Evolutionary conservation across 2,113 vertebrate species (phyloP), one percentile per base, ranked within the genome.

Genomic region (Amia ocellicauda): DNA sequence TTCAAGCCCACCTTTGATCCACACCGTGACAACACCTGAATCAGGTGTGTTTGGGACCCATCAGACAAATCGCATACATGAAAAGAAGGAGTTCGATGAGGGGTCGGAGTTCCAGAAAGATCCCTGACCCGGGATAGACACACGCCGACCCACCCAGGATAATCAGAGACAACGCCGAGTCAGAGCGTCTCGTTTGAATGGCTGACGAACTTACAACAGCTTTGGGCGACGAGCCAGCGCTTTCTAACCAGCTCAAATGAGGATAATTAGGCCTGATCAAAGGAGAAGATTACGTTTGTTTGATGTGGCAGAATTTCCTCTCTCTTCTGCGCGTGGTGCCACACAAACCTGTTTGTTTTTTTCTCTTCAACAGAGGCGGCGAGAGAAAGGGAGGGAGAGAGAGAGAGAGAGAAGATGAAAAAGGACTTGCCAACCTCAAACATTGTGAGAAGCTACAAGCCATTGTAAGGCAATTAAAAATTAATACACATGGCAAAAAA

Each of bases 191-290:
- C 66, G 80, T 86, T 79, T 75, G 63, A 17, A 59, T 28, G 53
- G 52, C 55, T 62, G 68, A 73, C 31, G 70, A 70, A 65, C 29
- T 31, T 29, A 7, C 43, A 60, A 67, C 66, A 71, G 69, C 58
- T 68, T 66, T 51, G 40, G 74, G 66, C 41, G 4, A 58, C 64
- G 50, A 52, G 53, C 40, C 62, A 23, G 27, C 31, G 17, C 47
- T 40, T 67, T 54, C 23, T 70, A 71, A 77, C 54, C 45, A 47
- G 49, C 67, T 69, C 24, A 72, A 73, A 78, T 70, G 19, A 77
- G 69, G 70, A 71, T 67, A 73, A 83, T 83, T 80, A 80, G 53
- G 62, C 54, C 29, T 26, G 47, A 74, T 83, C 69, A 72, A 63
- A 76, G 68, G 17, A 45, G 66, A 52, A 69, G 68, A 78, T 72